A percentile compares a stretch with the other conserved stretches of the same genome.
These are phyloP conservation scores for Clarias fuscus DNA, from an alignment of 2,797 vertebrate genomes.

Conservation along the genomic window DNA sequence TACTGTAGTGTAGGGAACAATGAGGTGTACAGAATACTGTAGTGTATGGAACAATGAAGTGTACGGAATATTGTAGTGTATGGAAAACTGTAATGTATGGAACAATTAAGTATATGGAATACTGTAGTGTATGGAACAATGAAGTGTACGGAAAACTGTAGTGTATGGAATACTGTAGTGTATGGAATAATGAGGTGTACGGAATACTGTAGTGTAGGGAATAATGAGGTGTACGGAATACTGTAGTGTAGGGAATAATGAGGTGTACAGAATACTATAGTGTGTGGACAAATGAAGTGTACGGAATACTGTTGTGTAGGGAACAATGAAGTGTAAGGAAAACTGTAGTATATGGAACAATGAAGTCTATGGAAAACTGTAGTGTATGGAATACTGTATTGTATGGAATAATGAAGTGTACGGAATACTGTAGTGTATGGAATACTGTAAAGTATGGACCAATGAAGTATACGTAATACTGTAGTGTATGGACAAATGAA, in stretches of 20 bases:
- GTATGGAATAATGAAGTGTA: neutral
- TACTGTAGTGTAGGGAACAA: neutral
- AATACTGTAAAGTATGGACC: too few relatives aligned
- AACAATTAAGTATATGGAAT: neutral
- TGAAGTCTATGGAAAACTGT: neutral
- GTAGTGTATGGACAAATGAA: neutral
- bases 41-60: neutral
- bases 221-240: too few relatives aligned
- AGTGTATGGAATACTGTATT: neutral
- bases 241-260: too few relatives aligned
- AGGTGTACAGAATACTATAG: neutral
- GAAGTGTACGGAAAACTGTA: neutral
- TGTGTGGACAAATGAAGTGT: too few relatives aligned
- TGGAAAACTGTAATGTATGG: neutral
- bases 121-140: neutral
- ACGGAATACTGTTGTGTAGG: too few relatives aligned
- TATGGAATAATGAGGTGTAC: neutral
- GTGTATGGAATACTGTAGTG: neutral
- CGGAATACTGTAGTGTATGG: too few relatives aligned
- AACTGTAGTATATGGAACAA: neutral
- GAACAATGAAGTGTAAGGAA: too few relatives aligned
- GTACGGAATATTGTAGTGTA: neutral
- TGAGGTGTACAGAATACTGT: neutral
- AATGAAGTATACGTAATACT: neutral
- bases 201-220: neutral